Evolutionary conservation across 1,140 invertebrate genomes (phyloP), one percentile per base, ranked within the genome.

Genomic region (Apis mellifera): DNA sequence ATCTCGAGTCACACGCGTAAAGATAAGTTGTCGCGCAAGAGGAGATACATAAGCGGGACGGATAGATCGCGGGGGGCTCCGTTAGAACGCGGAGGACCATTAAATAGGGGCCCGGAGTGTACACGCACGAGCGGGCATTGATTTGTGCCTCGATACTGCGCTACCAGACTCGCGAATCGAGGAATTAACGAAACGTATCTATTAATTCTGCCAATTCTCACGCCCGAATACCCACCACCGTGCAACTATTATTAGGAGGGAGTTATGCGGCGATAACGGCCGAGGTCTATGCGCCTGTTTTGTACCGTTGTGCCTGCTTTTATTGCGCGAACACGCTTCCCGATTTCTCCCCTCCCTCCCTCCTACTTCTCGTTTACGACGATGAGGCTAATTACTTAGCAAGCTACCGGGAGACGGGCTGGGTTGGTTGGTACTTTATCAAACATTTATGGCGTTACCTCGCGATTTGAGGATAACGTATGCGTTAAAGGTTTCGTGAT

Each of bases 1-100:
- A 88, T 86, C 83, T 86, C 75, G 68, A 84, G 78, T 82, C 83
- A 70, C 84, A 83, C 84, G 68, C 82, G 59, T 79, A 59, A 83
- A 65, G 74, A 78, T 83, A 65, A 81, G 50, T 75, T 64, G 65
- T 82, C 72, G 66, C 66, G 32, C 7, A 42, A 65, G 73, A 57
- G 60, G 59, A 32, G 26, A 68, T 62, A 80, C 60, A 59, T 9
- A 42, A 42, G 72, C 48, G 48, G 66, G 76, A 83, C 75, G 75
- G 70, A 79, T 79, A 77, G 66, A 74, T 74, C 65, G 52, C 65
- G 70, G 50, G 12, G 50, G 52, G n/a, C 74, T 57, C 75, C 72
- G 78, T 78, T 78, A 83, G 69, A 78, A 26, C 32, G 23, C 23
- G 15, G 26, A 15, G 42, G 55, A 54, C 55, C 57, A 77, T 82